These are phyloP conservation scores for Salarias fasciatus DNA, from an alignment of 2,797 vertebrate species.

Conservation along the genomic window DNA sequence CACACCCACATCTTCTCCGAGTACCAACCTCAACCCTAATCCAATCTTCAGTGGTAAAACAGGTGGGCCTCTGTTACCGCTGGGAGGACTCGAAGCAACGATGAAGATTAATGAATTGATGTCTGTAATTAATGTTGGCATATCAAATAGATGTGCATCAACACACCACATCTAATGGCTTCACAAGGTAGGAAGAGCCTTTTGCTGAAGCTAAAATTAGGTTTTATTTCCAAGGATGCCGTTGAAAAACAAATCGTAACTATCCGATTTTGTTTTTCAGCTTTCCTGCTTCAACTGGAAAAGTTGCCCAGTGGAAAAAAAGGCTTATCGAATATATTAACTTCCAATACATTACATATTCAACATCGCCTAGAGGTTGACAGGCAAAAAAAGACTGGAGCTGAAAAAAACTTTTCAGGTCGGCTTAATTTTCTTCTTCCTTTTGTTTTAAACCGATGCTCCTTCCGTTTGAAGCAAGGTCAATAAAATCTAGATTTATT, in stretches of 20 bases:
- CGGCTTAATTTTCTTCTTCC: constrained; percentile 25
- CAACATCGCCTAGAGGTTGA: constrained; percentile 41
- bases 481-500: constrained; percentile 15
- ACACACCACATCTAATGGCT: constrained; percentile 21
- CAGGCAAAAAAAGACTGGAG: constrained; percentile 15
- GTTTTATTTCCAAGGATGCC: background rate
- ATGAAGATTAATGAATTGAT: constrained; percentile 65
- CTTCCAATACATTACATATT: constrained; percentile 46
- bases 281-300: constrained; percentile 7
- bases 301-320: constrained; percentile 12
- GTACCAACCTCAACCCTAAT: constrained; percentile 50
- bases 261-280: constrained; percentile 4
- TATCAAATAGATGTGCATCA: constrained; percentile 43
- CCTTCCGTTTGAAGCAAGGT: constrained; percentile 40
- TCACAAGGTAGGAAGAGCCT: constrained; percentile 15
- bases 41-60: constrained; percentile 64
- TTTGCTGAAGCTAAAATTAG: background rate
- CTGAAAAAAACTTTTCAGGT: constrained; percentile 16
- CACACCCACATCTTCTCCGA: constrained; percentile 47
- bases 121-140: constrained; percentile 61
- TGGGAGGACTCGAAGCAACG: constrained; percentile 32
- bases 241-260: background rate
- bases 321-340: constrained; percentile 43
- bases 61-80: constrained; percentile 66
- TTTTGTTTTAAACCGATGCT: constrained; percentile 20